Evolutionary conservation across 2,797 vertebrate genomes (phyloP).

Genomic region (Austrolebias charrua): DNA sequence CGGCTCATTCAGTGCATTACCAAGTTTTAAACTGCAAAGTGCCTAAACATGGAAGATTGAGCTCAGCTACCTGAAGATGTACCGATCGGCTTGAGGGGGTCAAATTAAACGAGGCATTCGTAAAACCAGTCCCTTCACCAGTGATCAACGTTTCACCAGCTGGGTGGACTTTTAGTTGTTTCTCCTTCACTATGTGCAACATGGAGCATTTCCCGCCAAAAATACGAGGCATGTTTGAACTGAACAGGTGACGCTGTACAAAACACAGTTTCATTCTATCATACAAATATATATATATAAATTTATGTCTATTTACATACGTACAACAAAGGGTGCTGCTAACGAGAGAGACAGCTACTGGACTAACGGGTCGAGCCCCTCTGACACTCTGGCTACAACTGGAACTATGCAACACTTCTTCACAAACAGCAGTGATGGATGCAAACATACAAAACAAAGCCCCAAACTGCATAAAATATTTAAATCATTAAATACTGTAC

Average conservation of each 20-base stretch:
- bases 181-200: conserved; percentile 40
- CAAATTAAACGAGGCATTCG: conserved; percentile 28
- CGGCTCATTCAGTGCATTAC: conserved; percentile 32
- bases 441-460: conserved; percentile 42
- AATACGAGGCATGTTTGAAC: conserved; percentile 37
- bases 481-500: conserved; percentile 85
- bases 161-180: conserved; percentile 7
- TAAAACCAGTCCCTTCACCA: conserved; percentile 15
- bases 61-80: not conserved
- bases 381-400: conserved; percentile 44
- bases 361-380: conserved; percentile 43
- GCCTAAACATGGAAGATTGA: conserved; percentile 5
- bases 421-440: conserved; percentile 70
- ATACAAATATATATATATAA: conserved; percentile 56
- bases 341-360: conserved; percentile 18
- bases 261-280: conserved; percentile 55
- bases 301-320: conserved; percentile 4
- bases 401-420: conserved; percentile 56
- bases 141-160: conserved; percentile 8
- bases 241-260: conserved; percentile 39
- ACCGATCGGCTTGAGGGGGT: conserved; percentile 22
- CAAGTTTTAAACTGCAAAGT: conserved; percentile 34
- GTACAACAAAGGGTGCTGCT: conserved; percentile 22
- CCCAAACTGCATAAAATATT: conserved; percentile 75
- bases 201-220: conserved; percentile 25